Conservation (phyloP, 2,797 vertebrate genomes). For the Anguilla pacifica region DNA sequence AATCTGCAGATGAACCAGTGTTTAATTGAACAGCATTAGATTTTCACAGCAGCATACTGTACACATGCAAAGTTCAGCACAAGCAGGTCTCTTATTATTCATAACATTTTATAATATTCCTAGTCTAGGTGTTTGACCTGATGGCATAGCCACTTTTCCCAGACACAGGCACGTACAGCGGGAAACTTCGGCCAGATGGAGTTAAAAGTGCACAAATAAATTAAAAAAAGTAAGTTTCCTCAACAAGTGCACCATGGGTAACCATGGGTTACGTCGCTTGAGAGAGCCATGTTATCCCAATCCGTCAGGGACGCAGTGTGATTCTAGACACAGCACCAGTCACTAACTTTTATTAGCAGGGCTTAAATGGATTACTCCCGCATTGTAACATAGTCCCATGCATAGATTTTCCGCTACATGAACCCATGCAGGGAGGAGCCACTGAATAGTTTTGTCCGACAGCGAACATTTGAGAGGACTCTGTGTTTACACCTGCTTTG, state of each 20-base stretch:
- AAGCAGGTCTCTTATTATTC: background rate
- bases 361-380: slow-evolving; percentile 53
- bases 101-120: slow-evolving; percentile 7
- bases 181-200: slow-evolving; percentile 36
- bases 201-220: slow-evolving; percentile 42
- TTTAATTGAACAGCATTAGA: background rate
- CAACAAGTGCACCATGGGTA: slow-evolving; percentile 38
- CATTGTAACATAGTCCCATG: slow-evolving; percentile 53
- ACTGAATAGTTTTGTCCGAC: slow-evolving; percentile 41
- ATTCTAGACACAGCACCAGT: slow-evolving; percentile 44
- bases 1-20: background rate
- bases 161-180: slow-evolving; percentile 31
- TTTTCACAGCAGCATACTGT: background rate
- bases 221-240: slow-evolving; percentile 6
- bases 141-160: slow-evolving; percentile 24
- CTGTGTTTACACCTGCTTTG: slow-evolving; percentile 54
- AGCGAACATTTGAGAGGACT: slow-evolving; percentile 33
- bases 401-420: slow-evolving; percentile 62
- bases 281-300: slow-evolving; percentile 37
- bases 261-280: slow-evolving; percentile 43
- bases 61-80: background rate
- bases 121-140: slow-evolving; percentile 2
- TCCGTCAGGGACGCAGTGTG: slow-evolving; percentile 26
- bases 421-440: slow-evolving; percentile 56
- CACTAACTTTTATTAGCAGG: slow-evolving; percentile 53